Conservation (phyloP, 2,113 vertebrate species). For the Epinephelus fuscoguttatus region DNA sequence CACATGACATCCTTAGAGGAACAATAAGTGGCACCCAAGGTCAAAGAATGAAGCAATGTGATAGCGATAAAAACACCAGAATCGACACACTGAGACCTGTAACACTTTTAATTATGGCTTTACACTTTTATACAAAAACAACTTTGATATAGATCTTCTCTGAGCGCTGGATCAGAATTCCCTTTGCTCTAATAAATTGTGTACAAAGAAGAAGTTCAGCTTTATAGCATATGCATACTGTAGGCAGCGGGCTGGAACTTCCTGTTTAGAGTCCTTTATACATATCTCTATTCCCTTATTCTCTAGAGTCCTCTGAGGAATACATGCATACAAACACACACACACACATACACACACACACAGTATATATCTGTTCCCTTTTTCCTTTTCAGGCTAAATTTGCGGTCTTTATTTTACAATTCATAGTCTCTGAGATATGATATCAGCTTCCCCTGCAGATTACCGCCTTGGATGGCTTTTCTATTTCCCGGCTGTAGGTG, state of each 20-base stretch:
- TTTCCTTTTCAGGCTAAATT: slow-evolving; percentile 37
- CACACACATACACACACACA: neutral
- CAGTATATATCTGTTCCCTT: slow-evolving; percentile 5
- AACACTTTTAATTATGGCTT: slow-evolving; percentile 72
- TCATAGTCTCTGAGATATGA: slow-evolving; percentile 47
- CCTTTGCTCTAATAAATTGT: slow-evolving; percentile 31
- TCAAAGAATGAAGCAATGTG: neutral
- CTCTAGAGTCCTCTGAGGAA: slow-evolving; percentile 28
- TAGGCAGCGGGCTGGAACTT: slow-evolving; percentile 26
- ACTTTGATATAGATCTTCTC: slow-evolving; percentile 31
- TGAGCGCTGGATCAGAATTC: slow-evolving; percentile 21
- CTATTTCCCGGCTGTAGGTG: neutral
- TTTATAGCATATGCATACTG: slow-evolving; percentile 7
- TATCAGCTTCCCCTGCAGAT: slow-evolving; percentile 39
- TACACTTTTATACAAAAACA: slow-evolving; percentile 59
- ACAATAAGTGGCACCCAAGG: neutral
- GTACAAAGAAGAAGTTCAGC: slow-evolving; percentile 13
- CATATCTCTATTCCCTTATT: slow-evolving; percentile 15
- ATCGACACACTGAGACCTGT: slow-evolving; percentile 20
- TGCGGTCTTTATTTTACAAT: slow-evolving; percentile 34
- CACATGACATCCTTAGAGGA: neutral
- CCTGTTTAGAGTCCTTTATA: slow-evolving; percentile 46
- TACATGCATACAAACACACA: neutral
- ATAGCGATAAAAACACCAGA: slow-evolving; percentile 12
- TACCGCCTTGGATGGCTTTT: slow-evolving; percentile 23